Percentiles rank a stretch among this genome's conserved stretches.
These are phyloP conservation scores for Alfaro cultratus DNA, from an alignment of 2,797 vertebrate species.

Conservation along the genomic window DNA sequence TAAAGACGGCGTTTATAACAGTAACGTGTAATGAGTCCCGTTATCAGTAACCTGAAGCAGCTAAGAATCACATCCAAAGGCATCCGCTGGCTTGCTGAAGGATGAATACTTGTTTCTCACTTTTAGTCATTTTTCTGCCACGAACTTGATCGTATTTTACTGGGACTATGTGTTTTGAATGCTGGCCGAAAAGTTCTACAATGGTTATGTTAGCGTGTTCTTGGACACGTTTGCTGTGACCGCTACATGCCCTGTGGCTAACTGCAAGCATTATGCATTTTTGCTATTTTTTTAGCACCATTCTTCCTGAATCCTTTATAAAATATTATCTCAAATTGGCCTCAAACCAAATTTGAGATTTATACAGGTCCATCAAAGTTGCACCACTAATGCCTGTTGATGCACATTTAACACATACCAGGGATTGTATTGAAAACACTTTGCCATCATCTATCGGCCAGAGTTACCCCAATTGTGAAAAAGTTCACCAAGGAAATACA, in stretches of 20 bases:
- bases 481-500: neutral
- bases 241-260: neutral
- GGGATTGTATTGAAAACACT: neutral
- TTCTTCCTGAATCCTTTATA: neutral
- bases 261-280: neutral
- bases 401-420: neutral
- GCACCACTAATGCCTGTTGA: neutral
- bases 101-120: neutral
- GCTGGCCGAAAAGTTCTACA: neutral
- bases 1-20: slow-evolving; percentile 6
- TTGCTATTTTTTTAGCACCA: neutral
- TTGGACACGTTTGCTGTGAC: neutral
- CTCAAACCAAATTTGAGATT: neutral
- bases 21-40: neutral
- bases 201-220: neutral
- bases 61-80: neutral
- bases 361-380: neutral
- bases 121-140: neutral
- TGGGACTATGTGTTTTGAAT: neutral
- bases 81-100: neutral
- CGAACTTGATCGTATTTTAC: neutral
- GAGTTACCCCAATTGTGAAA: neutral
- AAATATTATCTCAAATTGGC: neutral
- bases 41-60: neutral
- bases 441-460: neutral